Evolutionary conservation across 2,113 vertebrate genomes (phyloP), one percentile per base, ranked within the genome.

Genomic region (Perca flavescens): DNA sequence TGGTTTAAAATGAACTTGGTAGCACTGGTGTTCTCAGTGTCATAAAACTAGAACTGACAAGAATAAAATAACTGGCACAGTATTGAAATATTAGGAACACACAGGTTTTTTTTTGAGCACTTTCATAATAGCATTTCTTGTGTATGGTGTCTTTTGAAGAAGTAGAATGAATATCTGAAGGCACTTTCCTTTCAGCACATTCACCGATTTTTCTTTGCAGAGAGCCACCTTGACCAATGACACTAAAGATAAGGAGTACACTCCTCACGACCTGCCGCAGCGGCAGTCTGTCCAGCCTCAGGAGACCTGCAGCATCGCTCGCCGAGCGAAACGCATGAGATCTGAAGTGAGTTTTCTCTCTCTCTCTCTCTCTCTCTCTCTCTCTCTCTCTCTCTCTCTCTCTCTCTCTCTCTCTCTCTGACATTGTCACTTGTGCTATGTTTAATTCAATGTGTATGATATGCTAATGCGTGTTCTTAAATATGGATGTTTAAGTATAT

Each of bases 231-330:
- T 99, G 89, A 95, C 93, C 81, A 97, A 96, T 82, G 97, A 97
- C 94, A 97, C 96, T 12, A 99, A 99, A 94, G 98, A 99, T 92
- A 97, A 97, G 93, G 98, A 98, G 54, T 99, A 99, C 87, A 99
- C 97, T 6, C 97, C 98, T 67, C 98, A 99, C 2, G 98, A 97
- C 80, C 97, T 99, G 83, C 96, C 96, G 0, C 98, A 99, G 94
- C 93, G 98, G 46, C 98, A 99, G 89, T 98, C 97, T 47, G 96
- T 99, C 14, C 96, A 96, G 43, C 97, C 96, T 0, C 94, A 86
- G 0, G 97, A 99, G 83, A 97, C 93, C 2, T 97, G 97, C 75
- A 96, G 96, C 15, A 96, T 97, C 0, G 97, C 97, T 9, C 97
- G 98, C 15, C 90, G 98, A 7, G 97, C 98, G 1, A 99, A 99